Evolutionary conservation across 37 sponge, comb jelly and placozoan genomes (phyloP).

Genomic region (Eunapius fragilis): DNA sequence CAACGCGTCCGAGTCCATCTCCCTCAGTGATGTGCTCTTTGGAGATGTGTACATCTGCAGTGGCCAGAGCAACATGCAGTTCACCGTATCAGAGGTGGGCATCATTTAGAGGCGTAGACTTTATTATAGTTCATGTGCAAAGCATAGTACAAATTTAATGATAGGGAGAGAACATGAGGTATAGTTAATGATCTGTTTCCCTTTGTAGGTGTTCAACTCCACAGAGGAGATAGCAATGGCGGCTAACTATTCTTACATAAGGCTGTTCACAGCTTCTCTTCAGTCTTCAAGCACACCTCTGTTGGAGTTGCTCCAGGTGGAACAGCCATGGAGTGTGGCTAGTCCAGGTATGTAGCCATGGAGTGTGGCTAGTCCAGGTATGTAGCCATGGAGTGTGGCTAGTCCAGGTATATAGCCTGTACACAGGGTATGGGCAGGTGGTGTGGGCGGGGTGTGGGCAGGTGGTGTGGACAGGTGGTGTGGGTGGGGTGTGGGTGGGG

Average conservation of each 20-base stretch:
- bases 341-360: conserved; percentile 50
- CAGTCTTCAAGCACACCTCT: conserved; percentile 43
- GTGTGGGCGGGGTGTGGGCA: conserved; percentile 42
- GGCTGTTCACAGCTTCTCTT: conserved; percentile 63
- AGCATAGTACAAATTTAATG: not conserved
- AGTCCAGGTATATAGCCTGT: too few species aligned
- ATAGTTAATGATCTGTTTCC: not conserved
- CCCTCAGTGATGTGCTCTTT: conserved; percentile 67
- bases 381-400: not conserved
- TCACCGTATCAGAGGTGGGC: conserved; percentile 39
- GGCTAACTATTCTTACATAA: conserved; percentile 53
- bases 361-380: conserved; percentile 51
- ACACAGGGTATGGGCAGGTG: conserved; percentile 6
- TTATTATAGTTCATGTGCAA: not conserved
- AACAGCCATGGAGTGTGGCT: conserved; percentile 50
- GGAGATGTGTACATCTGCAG: conserved; percentile 81
- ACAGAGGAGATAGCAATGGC: conserved; percentile 58
- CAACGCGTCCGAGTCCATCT: conserved; percentile 7
- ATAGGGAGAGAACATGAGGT: not conserved
- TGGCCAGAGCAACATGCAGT: conserved; percentile 86
- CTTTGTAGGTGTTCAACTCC: conserved; percentile 62
- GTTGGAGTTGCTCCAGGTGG: conserved; percentile 30
- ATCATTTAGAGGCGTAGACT: not conserved
- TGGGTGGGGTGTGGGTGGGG: too few species aligned
- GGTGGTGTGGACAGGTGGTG: conserved; percentile 37